Percentiles rank a stretch among this genome's conserved stretches.
phyloP scores from a whole-genome alignment of 1,140 invertebrate genomes.

The Drosophila neocordata region DNA sequence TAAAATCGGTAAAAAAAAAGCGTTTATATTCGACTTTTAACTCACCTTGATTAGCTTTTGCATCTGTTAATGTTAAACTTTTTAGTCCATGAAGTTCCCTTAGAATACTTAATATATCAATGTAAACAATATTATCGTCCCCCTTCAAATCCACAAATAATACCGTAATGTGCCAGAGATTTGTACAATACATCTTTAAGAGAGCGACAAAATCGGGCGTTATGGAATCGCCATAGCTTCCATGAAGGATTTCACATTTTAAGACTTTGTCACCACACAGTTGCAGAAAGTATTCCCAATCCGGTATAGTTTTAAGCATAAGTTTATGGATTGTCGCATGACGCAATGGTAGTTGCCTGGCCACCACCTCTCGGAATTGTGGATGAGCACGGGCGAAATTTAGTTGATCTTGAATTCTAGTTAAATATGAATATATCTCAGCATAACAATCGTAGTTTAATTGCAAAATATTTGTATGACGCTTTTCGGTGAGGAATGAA shows the following conservation, averaged over 20 bases:
- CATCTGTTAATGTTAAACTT: slow-evolving; percentile 58
- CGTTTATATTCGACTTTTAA: neutral
- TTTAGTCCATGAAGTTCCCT: slow-evolving; percentile 29
- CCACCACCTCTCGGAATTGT: slow-evolving; percentile 36
- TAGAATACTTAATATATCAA: slow-evolving; percentile 39
- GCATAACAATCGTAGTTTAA: slow-evolving; percentile 63
- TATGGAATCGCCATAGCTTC: slow-evolving; percentile 45
- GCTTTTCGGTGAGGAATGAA: slow-evolving; percentile 45
- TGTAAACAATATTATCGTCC: neutral
- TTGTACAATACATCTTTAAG: slow-evolving; percentile 34
- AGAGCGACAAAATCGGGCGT: slow-evolving; percentile 48
- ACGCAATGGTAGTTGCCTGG: slow-evolving; percentile 13
- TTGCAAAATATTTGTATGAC: slow-evolving; percentile 46
- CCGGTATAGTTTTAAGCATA: slow-evolving; percentile 40
- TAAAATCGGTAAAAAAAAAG: too few species aligned
- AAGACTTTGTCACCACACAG: slow-evolving; percentile 48
- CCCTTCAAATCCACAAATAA: slow-evolving; percentile 54
- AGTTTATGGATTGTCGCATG: slow-evolving; percentile 49
- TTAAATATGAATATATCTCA: slow-evolving; percentile 56
- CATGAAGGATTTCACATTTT: slow-evolving; percentile 55
- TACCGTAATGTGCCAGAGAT: slow-evolving; percentile 42
- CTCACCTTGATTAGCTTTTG: slow-evolving; percentile 42
- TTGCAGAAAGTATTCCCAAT: slow-evolving; percentile 53
- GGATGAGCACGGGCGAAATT: slow-evolving; percentile 56
- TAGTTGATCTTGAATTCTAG: slow-evolving; percentile 51